These are phyloP conservation scores for Microcebus jonahi DNA, from an alignment of 2,113 vertebrate genomes.

Conservation along the genomic window DNA sequence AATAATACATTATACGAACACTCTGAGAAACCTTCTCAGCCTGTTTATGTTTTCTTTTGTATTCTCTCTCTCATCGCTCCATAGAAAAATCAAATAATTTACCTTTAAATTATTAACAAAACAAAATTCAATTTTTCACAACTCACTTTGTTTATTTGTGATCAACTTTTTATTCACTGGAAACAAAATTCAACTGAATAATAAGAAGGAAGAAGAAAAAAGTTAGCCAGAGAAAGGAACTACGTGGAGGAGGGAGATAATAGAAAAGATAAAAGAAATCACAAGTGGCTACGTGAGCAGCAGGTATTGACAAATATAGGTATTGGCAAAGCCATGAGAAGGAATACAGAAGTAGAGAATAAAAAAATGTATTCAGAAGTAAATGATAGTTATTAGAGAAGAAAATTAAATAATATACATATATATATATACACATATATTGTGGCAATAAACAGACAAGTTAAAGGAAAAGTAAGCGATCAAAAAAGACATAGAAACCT, in stretches of 20 bases:
- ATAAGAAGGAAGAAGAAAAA: slow-evolving; percentile 12
- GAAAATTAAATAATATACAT: not conserved
- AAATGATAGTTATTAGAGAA: not conserved
- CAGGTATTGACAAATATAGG: not conserved
- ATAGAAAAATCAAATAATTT: not conserved
- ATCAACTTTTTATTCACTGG: not conserved
- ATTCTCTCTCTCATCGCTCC: not conserved
- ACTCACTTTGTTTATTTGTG: not conserved
- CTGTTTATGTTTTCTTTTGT: slow-evolving; percentile 1
- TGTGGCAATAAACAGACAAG: not conserved
- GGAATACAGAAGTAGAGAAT: not conserved
- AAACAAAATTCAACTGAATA: not conserved
- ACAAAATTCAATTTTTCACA: not conserved
- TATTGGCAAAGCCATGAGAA: not conserved
- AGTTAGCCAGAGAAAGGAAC: not conserved
- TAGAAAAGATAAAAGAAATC: slow-evolving; percentile 1
- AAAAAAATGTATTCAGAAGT: not conserved
- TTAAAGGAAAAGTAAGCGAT: not conserved
- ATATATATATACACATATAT: not conserved
- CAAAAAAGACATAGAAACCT: not conserved
- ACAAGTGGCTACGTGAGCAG: not conserved
- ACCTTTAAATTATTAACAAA: not conserved
- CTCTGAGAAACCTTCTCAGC: slow-evolving; percentile 1
- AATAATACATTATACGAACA: slow-evolving; percentile 1
- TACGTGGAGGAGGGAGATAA: not conserved